Percentiles rank a stretch among this genome's conserved stretches.
phyloP scores from a whole-genome alignment of 2,797 vertebrate species.

The Pristis pectinata region DNA sequence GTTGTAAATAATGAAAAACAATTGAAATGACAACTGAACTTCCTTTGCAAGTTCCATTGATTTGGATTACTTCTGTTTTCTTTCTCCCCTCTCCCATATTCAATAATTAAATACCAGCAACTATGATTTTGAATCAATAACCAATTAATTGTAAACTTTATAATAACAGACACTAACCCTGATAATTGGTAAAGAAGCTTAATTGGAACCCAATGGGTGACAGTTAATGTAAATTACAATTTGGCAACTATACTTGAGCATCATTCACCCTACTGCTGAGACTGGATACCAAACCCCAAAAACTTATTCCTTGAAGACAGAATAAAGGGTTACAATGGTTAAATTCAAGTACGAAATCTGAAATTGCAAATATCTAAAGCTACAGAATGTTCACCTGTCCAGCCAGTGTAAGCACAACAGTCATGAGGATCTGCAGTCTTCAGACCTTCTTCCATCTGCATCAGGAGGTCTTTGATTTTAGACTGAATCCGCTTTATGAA shows the following conservation, averaged over 20 bases:
- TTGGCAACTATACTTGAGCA: neutral
- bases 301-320: neutral
- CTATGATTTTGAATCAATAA: neutral
- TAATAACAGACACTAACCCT: neutral
- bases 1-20: neutral
- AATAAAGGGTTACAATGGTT: neutral
- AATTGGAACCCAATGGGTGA: neutral
- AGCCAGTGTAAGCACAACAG: conserved; percentile 88
- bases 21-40: neutral
- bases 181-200: neutral
- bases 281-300: neutral
- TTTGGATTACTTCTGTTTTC: neutral
- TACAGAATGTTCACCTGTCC: conserved; percentile 69
- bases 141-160: neutral
- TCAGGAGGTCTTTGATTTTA: conserved; percentile 89
- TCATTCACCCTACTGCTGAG: neutral
- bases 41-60: neutral
- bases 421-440: conserved; percentile 92
- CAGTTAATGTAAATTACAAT: neutral
- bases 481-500: conserved; percentile 75
- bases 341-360: neutral
- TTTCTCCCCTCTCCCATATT: neutral
- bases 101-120: neutral
- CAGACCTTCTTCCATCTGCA: conserved; percentile 93
- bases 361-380: neutral